A percentile compares a stretch with the other conserved stretches of the same genome.
phyloP scores from a whole-genome alignment of 2,113 vertebrate genomes.

The Phalacrocorax carbo region DNA sequence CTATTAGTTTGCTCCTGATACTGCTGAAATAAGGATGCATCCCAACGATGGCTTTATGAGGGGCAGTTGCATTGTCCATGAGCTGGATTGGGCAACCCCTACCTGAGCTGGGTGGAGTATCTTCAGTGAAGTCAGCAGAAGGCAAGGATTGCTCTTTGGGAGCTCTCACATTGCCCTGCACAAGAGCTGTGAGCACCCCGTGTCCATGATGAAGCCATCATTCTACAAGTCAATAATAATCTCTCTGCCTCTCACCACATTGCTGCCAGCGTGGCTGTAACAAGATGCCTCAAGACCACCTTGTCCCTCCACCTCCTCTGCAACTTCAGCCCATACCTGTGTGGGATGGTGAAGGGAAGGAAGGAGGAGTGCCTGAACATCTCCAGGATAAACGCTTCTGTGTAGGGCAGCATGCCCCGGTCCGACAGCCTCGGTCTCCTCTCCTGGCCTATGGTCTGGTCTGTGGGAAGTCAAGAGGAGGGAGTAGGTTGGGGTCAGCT shows the following conservation, averaged over 20 bases:
- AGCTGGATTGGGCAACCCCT: neutral
- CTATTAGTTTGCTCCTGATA: neutral
- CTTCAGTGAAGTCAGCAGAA: neutral
- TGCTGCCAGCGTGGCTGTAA: accelerated
- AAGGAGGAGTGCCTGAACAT: constrained; percentile 88
- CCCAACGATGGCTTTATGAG: neutral
- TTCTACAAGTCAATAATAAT: too few relatives aligned
- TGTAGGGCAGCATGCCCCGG: constrained; percentile 72
- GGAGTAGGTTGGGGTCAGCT: neutral
- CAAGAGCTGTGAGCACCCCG: neutral
- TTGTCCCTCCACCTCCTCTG: neutral
- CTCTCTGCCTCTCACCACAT: neutral
- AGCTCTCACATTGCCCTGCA: neutral
- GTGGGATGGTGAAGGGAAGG: constrained; percentile 88
- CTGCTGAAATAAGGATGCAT: neutral
- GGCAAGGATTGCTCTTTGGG: neutral
- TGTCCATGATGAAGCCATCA: neutral
- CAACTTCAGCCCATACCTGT: constrained; percentile 74
- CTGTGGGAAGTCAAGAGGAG: constrained; percentile 51
- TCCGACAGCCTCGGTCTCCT: constrained; percentile 79
- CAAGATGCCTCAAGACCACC: neutral
- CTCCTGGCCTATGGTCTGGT: constrained; percentile 75
- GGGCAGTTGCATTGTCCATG: neutral
- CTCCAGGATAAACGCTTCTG: constrained; percentile 92
- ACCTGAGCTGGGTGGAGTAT: neutral